Evolutionary conservation across 2,797 vertebrate genomes (phyloP), one percentile per base, ranked within the genome.

Genomic region (Cetoscarus ocellatus): DNA sequence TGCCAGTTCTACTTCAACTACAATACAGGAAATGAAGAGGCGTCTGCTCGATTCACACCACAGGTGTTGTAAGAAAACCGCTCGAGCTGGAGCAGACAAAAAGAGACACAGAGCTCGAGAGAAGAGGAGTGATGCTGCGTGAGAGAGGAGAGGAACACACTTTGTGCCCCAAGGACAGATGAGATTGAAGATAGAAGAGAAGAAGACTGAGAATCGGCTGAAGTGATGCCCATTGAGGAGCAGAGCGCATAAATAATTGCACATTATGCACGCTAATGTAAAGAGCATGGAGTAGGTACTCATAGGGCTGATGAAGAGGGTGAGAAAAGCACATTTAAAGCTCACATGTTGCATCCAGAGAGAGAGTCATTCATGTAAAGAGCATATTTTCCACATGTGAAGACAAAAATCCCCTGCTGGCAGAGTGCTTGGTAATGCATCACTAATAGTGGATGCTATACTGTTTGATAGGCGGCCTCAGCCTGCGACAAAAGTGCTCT

Each of bases 231-330:
- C 80, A 85, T 88, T 79, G 69, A 74, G 76, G 42, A 78, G 62
- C 58, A 74, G 69, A 67, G 73, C 78, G 79, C 71, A 78, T 68
- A 77, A 74, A 87, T 82, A 88, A 87, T 91, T 90, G 83, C 70
- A 75, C 71, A 79, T 85, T 82, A 86, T 87, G 73, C 81, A 84
- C 81, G 73, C 59, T 67, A 75, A 85, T 62, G 55, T 86, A 80
- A 86, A 86, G 72, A 75, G 64, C 67, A 77, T 73, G 70, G 79
- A 83, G 83, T 76, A 80, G 82, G 71, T 75, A 75, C 80, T 86
- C 80, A 73, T 55, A 75, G 55, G 63, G 64, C 73, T 61, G 77
- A 60, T 86, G 78, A 70, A 73, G 55, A 77, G 60, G 69, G 79
- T 62, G 61, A 79, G 73, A 77, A 72, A 83, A 67, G 52, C 52